Base-by-base conservation (phyloP, 35 echinoderm and acorn worm species). In the Strongylocentrotus purpuratus region DNA sequence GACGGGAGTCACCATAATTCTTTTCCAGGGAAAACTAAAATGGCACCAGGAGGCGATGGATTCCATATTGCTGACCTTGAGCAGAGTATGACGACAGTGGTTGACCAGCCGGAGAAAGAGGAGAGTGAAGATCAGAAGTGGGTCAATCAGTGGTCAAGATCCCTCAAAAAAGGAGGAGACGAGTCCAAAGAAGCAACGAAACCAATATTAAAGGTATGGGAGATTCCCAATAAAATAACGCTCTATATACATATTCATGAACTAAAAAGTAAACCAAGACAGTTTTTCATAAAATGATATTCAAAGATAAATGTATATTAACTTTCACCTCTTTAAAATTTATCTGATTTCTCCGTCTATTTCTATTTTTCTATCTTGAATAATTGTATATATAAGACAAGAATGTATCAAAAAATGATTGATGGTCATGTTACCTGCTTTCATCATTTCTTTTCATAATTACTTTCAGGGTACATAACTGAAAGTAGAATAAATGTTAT, bases 121-220 rank as follows among this genome's bases (percentile, higher is more conserved):
- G 91, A 93, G 45, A 93, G 46, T 48, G 46, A 50, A n/a, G 91
- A 93, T 58, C 91, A 93, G 31, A 93, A 93, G 91, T 93, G 91
- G 91, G 91, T 93, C 45, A 93, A 58, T 33, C 2, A 58, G 91
- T 12, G 48, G 91, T 93, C 46, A 58, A 93, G 41, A 9, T 89
- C 45, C 45, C 14, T 89, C 87, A 45, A 35, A 33, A 89, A 89
- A 46, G 9, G 87, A 35, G 45, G 18, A 11, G n/a, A 45, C 5
- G 33, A 45, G 33, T 89, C 65, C 65, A 78, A 78, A 78, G 65
- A 78, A 78, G 25, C 65, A 78, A 78, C 20, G 4, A 78, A 28
- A 8, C 65, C 65, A n/a, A 78, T 78, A n/a, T 15, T 78, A 78
- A 78, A 78, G 65, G 65, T 78, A 78, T 78, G 20, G 7, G 20